phyloP scores from a whole-genome alignment of 1,140 invertebrate species.

The Tetragonula clypearis region DNA sequence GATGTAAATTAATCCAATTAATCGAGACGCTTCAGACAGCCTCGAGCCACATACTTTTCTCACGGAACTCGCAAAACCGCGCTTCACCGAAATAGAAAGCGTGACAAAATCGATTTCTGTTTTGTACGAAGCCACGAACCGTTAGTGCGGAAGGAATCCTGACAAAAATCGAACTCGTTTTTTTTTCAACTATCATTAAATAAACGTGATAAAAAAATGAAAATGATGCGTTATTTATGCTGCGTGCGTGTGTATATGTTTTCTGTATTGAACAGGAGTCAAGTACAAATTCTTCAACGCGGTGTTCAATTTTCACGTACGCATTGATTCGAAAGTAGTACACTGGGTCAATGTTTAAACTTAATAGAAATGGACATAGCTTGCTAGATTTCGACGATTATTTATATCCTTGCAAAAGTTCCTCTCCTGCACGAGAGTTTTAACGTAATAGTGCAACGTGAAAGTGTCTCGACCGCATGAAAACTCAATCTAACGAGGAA shows the following conservation, averaged over 20 bases:
- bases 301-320: not conserved
- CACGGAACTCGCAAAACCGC: constrained; percentile 49
- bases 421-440: constrained; percentile 21
- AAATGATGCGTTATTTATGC: not conserved
- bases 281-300: too few species aligned
- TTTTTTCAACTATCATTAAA: not conserved
- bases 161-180: not conserved
- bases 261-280: not conserved
- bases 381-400: not conserved
- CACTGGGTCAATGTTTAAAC: not conserved
- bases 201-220: not conserved
- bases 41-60: constrained; percentile 62
- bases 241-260: too few species aligned
- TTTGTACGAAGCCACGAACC: too few species aligned
- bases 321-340: not conserved
- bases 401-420: not conserved
- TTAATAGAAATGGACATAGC: not conserved
- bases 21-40: constrained; percentile 59
- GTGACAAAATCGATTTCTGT: not conserved
- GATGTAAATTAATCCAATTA: constrained; percentile 71
- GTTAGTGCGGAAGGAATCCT: constrained; percentile 17
- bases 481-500: constrained; percentile 53
- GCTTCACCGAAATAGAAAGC: constrained; percentile 40
- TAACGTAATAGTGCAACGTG: constrained; percentile 34
- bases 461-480: constrained; percentile 45